These are phyloP conservation scores for Ectemnius lituratus DNA, from an alignment of 2,888 invertebrate genomes.

Conservation along the genomic window DNA sequence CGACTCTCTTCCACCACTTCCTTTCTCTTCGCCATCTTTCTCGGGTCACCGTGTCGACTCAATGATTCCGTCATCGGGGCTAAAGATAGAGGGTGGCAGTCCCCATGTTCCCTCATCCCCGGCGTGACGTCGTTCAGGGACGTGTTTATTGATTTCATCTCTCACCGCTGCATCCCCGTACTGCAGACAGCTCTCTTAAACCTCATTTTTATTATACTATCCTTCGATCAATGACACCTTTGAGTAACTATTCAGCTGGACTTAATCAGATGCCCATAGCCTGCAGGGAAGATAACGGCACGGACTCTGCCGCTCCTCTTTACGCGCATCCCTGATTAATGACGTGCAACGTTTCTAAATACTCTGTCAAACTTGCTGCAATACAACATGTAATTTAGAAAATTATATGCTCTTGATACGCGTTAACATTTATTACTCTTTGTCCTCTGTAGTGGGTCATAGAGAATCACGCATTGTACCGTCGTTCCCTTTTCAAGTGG, in stretches of 20 bases:
- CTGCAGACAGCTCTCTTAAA: conserved; percentile 39
- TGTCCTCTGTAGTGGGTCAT: no score
- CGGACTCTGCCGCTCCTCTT: no score
- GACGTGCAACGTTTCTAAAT: no score
- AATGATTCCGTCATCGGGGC: conserved; percentile 58
- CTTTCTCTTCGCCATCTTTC: conserved; percentile 35
- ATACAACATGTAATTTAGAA: no score
- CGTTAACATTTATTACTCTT: no score
- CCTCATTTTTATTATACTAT: not conserved
- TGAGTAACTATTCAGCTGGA: not conserved
- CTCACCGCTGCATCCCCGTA: conserved; percentile 45
- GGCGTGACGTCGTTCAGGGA: conserved; percentile 61
- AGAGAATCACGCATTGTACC: no score
- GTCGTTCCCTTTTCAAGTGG: no score
- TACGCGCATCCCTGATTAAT: no score
- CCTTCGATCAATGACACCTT: not conserved
- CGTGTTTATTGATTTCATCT: conserved; percentile 64
- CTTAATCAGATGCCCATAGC: not conserved
- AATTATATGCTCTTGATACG: no score
- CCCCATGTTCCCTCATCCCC: conserved; percentile 46
- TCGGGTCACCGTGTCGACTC: conserved; percentile 59
- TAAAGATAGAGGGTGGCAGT: conserved; percentile 27
- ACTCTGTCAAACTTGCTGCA: no score
- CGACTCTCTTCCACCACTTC: conserved; percentile 3
- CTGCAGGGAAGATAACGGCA: no score